Base-by-base conservation (phyloP, 2,888 invertebrate species). In the Callimorpha dominula region DNA sequence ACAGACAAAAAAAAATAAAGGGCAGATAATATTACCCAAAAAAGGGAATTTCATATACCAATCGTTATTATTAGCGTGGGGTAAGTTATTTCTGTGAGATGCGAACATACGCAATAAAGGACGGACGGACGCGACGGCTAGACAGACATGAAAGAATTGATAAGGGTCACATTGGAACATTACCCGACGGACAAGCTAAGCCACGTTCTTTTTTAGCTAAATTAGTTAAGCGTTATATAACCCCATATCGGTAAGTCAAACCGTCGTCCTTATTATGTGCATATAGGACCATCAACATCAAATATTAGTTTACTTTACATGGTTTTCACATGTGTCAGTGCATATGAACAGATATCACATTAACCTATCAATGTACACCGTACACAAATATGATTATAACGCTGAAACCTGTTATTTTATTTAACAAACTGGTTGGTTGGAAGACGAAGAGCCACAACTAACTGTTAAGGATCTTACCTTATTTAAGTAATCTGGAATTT, bases 111-210 rank as follows among this genome's bases (percentile, higher is more conserved):
- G 82, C 85, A 87, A 85, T 86, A 87, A 86, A 83, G 86, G 85
- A 78, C 68, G 84, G 86, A 85, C 84, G 82, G 80, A 78, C 79
- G 75, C 69, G 80, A 76, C 74, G 80, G 80, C 81, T 76, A 83
- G 86, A 83, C 86, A 85, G 87, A 86, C 86, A 81, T 81, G 82
- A 84, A 80, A 77, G 85, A 87, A 90, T 89, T 91, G 91, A 91
- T 89, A 91, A 89, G 91, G 91, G 91, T 91, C 87, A 82, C 86
- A 85, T 86, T 84, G 80, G 84, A 85, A 87, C 83, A 85, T 87
- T 86, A 85, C 83, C 80, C 84, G 83, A 77, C 79, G 80, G 82
- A 78, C 81, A 85, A 81, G 78, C 78, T 76, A 78, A 81, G 76
- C 85, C 82, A 43, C 72, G 72, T 68, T 82, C 82, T 81, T 81